Conservation (phyloP, 1,140 invertebrate genomes). For the Drosophila arawakana region DNA sequence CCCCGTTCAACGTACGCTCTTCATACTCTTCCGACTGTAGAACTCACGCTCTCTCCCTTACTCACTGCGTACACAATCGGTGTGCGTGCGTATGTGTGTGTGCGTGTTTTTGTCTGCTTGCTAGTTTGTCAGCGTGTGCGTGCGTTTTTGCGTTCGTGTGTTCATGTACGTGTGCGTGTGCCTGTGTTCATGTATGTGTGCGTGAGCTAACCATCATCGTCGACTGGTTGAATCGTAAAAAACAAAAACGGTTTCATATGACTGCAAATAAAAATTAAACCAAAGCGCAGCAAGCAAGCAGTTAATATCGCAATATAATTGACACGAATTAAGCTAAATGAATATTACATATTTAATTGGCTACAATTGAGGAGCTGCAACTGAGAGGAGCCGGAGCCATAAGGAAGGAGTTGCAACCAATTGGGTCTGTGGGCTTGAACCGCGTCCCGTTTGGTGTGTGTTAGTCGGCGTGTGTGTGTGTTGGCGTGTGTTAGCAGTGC, state of each 20-base stretch:
- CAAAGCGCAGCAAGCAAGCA: background rate
- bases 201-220: slow-evolving; percentile 47
- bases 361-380: background rate
- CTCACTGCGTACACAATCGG: slow-evolving; percentile 7
- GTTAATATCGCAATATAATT: slow-evolving; percentile 13
- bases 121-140: slow-evolving; percentile 20
- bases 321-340: slow-evolving; percentile 5
- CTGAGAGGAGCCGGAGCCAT: background rate
- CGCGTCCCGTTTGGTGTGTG: slow-evolving; percentile 41
- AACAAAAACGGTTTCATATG: slow-evolving; percentile 42
- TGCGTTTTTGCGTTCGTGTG: slow-evolving; percentile 40
- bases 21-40: slow-evolving; percentile 25
- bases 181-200: slow-evolving; percentile 41
- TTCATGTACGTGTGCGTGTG: slow-evolving; percentile 8
- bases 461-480: slow-evolving; percentile 1
- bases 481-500: slow-evolving; percentile 24
- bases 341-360: background rate
- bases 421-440: slow-evolving; percentile 51
- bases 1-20: slow-evolving; percentile 39
- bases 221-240: slow-evolving; percentile 34
- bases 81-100: slow-evolving; percentile 22
- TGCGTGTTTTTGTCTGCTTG: slow-evolving; percentile 5
- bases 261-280: slow-evolving; percentile 44
- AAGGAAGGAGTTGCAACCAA: slow-evolving; percentile 6
- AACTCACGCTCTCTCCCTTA: slow-evolving; percentile 23